Evolutionary conservation across 2,113 vertebrate species (phyloP), one percentile per base, ranked within the genome.

Genomic region (Pollimyrus isidori): DNA sequence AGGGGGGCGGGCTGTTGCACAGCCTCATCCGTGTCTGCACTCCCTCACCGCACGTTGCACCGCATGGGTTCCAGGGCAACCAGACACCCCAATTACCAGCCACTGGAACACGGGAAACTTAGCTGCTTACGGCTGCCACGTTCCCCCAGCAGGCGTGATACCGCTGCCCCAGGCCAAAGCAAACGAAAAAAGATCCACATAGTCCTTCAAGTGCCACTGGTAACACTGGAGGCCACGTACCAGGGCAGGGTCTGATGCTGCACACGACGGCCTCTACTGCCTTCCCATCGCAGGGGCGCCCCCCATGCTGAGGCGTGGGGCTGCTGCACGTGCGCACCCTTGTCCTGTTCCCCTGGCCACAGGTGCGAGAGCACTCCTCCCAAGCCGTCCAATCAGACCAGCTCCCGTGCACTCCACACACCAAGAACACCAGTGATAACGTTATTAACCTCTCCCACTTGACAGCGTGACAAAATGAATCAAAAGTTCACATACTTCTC

Each of bases 311-410:
- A 49, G 95, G 91, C 0, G 95, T 65, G 6, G 98, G 98, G 56
- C 94, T 95, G 88, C 91, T 97, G 93, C 98, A 99, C 9, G 92
- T 96, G 87, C 98, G 95, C 87, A 96, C 95, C 89, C 98, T 97
- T 23, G 96, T 99, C 91, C 94, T 97, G 95, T 98, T 99, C 17
- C 98, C 98, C 13, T 94, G 97, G 26, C 97, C 98, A 86, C 98
- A 99, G 90, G 95, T 97, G 89, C 93, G 96, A 4, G 98, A 97
- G 90, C 98, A 99, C 89, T 98, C 98, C 92, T 98, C 98, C 98
- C 98, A 99, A 0, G 91, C 48, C 1, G 96, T 96, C 98, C 98
- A 99, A 73, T 97, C 96, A 0, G 98, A 98, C 98, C 98, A 99
- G 91, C 89, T 95, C 46, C 97, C 98, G 88, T 98, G 97, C 95